A percentile compares a stretch with the other conserved stretches of the same genome.
Conservation (phyloP, 2,797 vertebrate species). For the Phrynocephalus vlangalii region DNA sequence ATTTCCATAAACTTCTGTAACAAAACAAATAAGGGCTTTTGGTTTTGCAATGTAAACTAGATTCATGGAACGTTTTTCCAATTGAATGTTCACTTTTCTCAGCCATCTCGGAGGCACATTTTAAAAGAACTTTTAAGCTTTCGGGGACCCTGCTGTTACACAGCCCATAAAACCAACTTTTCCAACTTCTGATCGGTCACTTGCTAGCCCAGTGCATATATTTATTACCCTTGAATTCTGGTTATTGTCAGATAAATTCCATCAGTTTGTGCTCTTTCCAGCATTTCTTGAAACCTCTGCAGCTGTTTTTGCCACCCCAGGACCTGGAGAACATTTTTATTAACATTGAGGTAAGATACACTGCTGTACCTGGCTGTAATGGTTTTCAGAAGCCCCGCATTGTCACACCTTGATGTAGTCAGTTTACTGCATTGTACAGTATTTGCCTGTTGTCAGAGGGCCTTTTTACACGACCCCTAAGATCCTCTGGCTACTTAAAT, state of each 20-base stretch:
- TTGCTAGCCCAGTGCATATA: not conserved
- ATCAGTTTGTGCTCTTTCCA: conserved; percentile 53
- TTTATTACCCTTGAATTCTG: not conserved
- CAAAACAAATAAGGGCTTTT: too few relatives aligned
- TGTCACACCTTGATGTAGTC: not conserved
- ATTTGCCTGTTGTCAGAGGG: not conserved
- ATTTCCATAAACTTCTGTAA: too few relatives aligned
- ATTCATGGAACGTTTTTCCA: too few relatives aligned
- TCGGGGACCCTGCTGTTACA: too few relatives aligned
- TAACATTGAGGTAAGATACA: conserved; percentile 84
- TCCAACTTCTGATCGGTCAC: too few relatives aligned
- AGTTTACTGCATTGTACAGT: not conserved
- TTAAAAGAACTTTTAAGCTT: too few relatives aligned
- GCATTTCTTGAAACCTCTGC: conserved; percentile 92
- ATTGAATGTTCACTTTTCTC: too few relatives aligned
- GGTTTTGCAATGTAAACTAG: too few relatives aligned
- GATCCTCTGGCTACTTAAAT: too few relatives aligned
- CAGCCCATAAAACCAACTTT: too few relatives aligned
- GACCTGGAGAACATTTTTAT: conserved; percentile 92
- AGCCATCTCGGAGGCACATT: too few relatives aligned
- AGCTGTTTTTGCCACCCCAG: conserved; percentile 80
- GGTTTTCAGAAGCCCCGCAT: not conserved
- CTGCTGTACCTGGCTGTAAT: not conserved
- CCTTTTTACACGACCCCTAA: too few relatives aligned
- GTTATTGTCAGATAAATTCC: not conserved